Percentiles rank a stretch among this genome's conserved stretches.
phyloP scores from a whole-genome alignment of 1,140 invertebrate genomes.

The Sycophila sp. region DNA sequence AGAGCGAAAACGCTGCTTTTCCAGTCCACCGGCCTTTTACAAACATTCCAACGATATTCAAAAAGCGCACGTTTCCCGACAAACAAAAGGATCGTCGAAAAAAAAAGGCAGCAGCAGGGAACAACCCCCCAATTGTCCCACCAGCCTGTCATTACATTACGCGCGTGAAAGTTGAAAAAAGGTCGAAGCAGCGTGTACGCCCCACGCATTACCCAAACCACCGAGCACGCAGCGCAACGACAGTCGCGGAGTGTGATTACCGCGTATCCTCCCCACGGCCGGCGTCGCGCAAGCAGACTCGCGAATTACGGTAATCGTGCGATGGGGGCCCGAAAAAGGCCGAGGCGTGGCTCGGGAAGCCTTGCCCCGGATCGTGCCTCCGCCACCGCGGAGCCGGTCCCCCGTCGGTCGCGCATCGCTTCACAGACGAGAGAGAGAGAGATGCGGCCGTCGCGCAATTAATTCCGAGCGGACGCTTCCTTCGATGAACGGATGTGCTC shows the following conservation, averaged over 20 bases:
- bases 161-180: no score
- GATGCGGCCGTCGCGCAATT: background rate
- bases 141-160: no score
- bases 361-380: slow-evolving; percentile 19
- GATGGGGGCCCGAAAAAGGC: slow-evolving; percentile 15
- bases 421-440: slow-evolving; percentile 6
- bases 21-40: no score
- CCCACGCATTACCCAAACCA: no score
- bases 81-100: no score
- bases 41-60: no score
- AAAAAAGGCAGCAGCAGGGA: no score
- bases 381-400: background rate
- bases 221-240: background rate
- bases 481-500: background rate
- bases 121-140: no score
- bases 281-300: background rate
- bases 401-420: background rate
- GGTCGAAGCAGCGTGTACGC: no score
- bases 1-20: no score
- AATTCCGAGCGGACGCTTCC: slow-evolving; percentile 22
- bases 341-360: slow-evolving; percentile 33
- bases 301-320: slow-evolving; percentile 22
- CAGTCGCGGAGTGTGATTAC: slow-evolving; percentile 19
- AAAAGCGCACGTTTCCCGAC: no score
- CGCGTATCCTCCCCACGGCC: background rate